phyloP scores from a whole-genome alignment of 1,140 invertebrate genomes.

The Heliconius hermathena region DNA sequence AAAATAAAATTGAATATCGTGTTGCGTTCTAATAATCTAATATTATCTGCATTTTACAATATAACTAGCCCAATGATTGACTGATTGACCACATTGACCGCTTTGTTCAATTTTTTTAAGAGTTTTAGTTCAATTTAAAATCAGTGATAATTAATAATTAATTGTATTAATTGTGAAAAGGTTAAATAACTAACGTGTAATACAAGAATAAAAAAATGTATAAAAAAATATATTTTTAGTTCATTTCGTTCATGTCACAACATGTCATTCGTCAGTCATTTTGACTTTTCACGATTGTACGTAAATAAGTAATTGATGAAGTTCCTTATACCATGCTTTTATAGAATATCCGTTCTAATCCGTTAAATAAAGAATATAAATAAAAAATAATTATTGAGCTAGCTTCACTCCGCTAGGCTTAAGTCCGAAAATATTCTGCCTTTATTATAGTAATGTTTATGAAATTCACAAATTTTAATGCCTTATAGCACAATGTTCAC shows the following conservation, averaged over 20 bases:
- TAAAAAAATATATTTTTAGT: neutral
- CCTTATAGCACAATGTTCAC: conserved; percentile 28
- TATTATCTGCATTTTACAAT: conserved; percentile 16
- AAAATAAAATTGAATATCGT: conserved; percentile 31
- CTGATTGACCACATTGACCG: conserved; percentile 29
- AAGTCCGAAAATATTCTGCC: conserved; percentile 4
- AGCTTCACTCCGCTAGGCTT: neutral
- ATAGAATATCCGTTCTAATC: conserved; percentile 6
- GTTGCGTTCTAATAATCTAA: conserved; percentile 25
- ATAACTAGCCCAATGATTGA: conserved; percentile 33
- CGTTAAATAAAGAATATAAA: neutral
- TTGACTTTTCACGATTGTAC: conserved; percentile 15
- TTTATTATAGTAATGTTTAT: conserved; percentile 19
- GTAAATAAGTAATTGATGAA: conserved; percentile 17
- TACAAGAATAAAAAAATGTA: neutral
- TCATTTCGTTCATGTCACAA: neutral
- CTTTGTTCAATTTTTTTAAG: conserved; percentile 26
- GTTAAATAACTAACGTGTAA: conserved; percentile 8
- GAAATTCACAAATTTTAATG: conserved; percentile 10
- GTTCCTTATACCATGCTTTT: conserved; percentile 30
- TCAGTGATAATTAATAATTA: conserved; percentile 24
- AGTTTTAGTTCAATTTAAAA: conserved; percentile 14
- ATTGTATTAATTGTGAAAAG: conserved; percentile 5
- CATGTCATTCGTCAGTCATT: conserved; percentile 7
- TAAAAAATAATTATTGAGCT: neutral